Evolutionary conservation across 1,140 invertebrate species (phyloP), one percentile per base, ranked within the genome.

Genomic region (Bicyclus anynana): DNA sequence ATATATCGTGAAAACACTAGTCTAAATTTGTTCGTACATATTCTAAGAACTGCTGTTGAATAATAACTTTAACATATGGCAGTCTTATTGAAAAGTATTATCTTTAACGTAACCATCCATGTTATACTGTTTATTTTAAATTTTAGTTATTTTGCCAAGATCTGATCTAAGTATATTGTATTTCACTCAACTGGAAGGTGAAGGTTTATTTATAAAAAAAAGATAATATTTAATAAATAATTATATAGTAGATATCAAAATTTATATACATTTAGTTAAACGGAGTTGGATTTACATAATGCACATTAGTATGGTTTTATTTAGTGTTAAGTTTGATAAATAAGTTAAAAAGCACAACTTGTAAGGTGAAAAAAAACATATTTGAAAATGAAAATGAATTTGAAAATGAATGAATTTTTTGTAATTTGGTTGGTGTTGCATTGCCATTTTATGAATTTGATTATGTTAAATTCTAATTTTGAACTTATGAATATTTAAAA

Each of bases 201-300:
- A 44, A 9, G 48, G 48, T 40, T 44, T 35, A 12, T 26, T 2
- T 26, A 38, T 42, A 35, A 21, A 48, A 26, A 10, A 20, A 44
- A 14, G 51, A 51, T 58, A 21, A 51, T 20, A 23, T 29, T 46
- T 17, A 27, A 21, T 12, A 2, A 42, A 57, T 18, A 29, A 49
- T 26, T 47, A 2, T 26, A 5, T 26, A 26, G 44, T 47, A 23
- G 23, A 4, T 23, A 47, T 47, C 23, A 14, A 47, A 26, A 47
- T 44, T 20, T 50, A 51, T 57, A 37, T 48, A 55, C 51, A 51
- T 58, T 57, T 58, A 12, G 38, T 16, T 33, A 26, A 27, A 52
- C 5, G 17, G 29, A 59, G 47, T 38, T 47, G 49, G 46, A n/a
- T 20, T 23, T 26, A 51, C 46, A 14, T 27, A 13, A 12, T 2